A percentile compares a stretch with the other conserved stretches of the same genome.
Conservation (phyloP, 1,140 invertebrate genomes). For the Prorops nasuta region DNA sequence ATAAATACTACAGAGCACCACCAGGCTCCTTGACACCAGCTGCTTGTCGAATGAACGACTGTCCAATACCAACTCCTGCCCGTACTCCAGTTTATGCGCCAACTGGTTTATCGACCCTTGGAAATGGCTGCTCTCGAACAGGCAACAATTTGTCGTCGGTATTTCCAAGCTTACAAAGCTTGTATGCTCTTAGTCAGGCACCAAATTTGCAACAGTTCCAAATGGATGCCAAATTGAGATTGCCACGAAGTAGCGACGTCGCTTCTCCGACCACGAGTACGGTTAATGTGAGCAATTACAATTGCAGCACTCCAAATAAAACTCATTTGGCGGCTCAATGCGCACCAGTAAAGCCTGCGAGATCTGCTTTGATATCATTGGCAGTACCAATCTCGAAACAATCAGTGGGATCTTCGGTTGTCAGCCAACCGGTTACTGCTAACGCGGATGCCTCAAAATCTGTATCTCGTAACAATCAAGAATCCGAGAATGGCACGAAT, state of each 20-base stretch:
- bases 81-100: conserved; percentile 44
- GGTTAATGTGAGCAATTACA: not conserved
- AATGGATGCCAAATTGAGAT: conserved; percentile 24
- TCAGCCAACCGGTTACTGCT: conserved; percentile 2
- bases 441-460: too few relatives aligned
- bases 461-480: conserved; percentile 13
- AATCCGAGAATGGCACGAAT: not conserved
- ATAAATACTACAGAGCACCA: conserved; percentile 42
- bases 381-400: conserved; percentile 42
- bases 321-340: conserved; percentile 44
- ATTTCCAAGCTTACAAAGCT: conserved; percentile 39
- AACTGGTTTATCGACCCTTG: conserved; percentile 17
- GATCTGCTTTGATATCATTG: conserved; percentile 33
- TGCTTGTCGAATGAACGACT: conserved; percentile 35
- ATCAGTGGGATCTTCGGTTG: too few relatives aligned
- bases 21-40: conserved; percentile 46
- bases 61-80: conserved; percentile 12
- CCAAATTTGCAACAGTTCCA: conserved; percentile 39
- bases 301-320: conserved; percentile 19
- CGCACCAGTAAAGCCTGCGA: conserved; percentile 37
- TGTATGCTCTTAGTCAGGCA: conserved; percentile 36
- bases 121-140: conserved; percentile 14
- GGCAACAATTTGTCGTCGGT: conserved; percentile 26
- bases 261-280: not conserved
- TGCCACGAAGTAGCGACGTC: conserved; percentile 3